phyloP scores from a whole-genome alignment of 2,797 vertebrate species.

The Strix occidentalis region DNA sequence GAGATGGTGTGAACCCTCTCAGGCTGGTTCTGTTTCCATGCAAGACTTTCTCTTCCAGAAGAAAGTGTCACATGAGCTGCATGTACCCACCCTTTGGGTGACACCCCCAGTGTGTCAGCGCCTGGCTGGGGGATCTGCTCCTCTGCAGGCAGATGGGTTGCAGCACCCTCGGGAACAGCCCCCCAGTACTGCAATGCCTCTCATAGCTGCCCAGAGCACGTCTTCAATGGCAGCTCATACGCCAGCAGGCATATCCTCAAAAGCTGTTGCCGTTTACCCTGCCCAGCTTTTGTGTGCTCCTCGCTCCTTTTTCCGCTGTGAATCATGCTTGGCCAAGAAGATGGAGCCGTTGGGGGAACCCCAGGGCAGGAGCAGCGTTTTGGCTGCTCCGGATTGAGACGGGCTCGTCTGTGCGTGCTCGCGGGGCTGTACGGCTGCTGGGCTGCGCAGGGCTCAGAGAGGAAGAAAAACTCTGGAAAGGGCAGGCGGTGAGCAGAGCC shows the following conservation, averaged over 20 bases:
- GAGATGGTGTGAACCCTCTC: not conserved
- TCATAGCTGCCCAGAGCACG: rapidly evolving
- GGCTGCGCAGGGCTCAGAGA: rapidly evolving
- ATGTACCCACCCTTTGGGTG: not conserved
- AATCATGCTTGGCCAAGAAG: rapidly evolving
- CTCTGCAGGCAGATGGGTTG: not conserved
- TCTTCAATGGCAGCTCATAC: rapidly evolving
- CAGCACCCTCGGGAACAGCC: not conserved
- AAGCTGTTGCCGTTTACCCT: not conserved
- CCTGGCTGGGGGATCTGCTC: not conserved
- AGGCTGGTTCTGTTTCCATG: not conserved
- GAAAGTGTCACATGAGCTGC: not conserved
- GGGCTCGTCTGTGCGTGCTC: rapidly evolving
- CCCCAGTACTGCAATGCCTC: rapidly evolving
- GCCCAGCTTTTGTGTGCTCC: not conserved
- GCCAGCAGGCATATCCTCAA: rapidly evolving
- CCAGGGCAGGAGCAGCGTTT: not conserved
- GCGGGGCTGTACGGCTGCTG: rapidly evolving
- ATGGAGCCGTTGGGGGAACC: rapidly evolving
- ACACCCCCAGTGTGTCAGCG: not conserved
- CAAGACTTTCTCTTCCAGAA: not conserved
- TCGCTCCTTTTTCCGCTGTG: rapidly evolving
- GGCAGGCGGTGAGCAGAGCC: not conserved
- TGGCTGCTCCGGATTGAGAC: rapidly evolving
- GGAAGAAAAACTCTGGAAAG: not conserved